These are phyloP conservation scores for Troglohyphantes excavatus DNA, from an alignment of 2,888 invertebrate genomes.

Conservation along the genomic window DNA sequence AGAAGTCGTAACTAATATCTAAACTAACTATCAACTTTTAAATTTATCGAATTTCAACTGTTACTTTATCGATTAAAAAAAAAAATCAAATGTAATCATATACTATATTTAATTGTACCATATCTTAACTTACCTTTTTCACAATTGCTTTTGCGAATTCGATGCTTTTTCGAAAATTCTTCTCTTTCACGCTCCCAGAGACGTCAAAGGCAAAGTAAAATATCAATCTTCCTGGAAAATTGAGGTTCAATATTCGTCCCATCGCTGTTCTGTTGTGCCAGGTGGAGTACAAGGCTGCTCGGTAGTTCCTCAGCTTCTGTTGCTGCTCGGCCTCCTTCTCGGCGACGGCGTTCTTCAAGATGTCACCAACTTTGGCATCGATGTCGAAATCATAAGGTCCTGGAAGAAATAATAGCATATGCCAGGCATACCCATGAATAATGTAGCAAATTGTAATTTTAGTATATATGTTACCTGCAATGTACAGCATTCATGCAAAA, in stretches of 20 bases:
- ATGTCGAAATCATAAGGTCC: slow-evolving; percentile 67
- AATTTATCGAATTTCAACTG: too few species aligned
- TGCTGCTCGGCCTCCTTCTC: slow-evolving; percentile 57
- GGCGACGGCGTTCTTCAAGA: slow-evolving; percentile 7
- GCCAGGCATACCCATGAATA: too few species aligned
- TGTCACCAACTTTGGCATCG: slow-evolving; percentile 3
- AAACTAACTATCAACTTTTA: too few species aligned
- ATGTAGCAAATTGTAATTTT: too few species aligned
- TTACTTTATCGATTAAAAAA: too few species aligned
- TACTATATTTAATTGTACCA: too few species aligned
- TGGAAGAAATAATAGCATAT: too few species aligned
- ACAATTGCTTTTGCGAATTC: slow-evolving; percentile 73
- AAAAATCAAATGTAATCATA: too few species aligned
- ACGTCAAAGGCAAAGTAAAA: slow-evolving; percentile 76
- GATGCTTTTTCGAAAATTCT: slow-evolving; percentile 57
- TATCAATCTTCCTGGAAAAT: slow-evolving; percentile 54
- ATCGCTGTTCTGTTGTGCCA: slow-evolving; percentile 13
- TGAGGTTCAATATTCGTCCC: slow-evolving; percentile 37
- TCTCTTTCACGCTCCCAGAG: slow-evolving; percentile 69
- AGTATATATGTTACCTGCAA: too few species aligned
- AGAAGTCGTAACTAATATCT: too few species aligned
- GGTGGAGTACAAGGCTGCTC: not conserved
- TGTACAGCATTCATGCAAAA: too few species aligned
- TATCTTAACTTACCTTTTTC: slow-evolving; percentile 51
- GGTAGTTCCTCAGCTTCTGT: slow-evolving; percentile 17